A percentile compares a stretch with the other conserved stretches of the same genome.
These are phyloP conservation scores for Pseudomyrmex sp. DNA, from an alignment of 1,140 invertebrate species.

Conservation along the genomic window DNA sequence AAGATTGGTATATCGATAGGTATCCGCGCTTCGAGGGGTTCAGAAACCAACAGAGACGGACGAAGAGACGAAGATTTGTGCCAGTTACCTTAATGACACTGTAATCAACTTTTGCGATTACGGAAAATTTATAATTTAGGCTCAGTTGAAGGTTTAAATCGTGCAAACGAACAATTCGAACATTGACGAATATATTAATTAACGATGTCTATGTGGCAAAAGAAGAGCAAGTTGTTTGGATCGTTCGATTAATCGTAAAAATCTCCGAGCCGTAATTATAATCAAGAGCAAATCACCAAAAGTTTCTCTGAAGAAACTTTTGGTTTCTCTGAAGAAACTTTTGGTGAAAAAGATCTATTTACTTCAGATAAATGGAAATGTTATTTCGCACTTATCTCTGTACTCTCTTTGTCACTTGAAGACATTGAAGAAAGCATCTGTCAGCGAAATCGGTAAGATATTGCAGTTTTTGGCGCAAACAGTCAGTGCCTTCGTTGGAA, in stretches of 20 bases:
- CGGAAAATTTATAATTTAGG: too few relatives aligned
- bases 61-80: constrained; percentile 25
- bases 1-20: neutral
- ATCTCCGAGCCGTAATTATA: too few relatives aligned
- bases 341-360: too few relatives aligned
- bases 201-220: too few relatives aligned
- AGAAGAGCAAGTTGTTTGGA: too few relatives aligned
- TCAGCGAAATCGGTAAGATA: neutral
- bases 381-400: neutral
- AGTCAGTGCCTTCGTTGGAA: constrained; percentile 33
- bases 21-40: constrained; percentile 3
- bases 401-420: constrained; percentile 1
- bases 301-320: too few relatives aligned
- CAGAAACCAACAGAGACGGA: neutral
- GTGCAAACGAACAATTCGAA: too few relatives aligned
- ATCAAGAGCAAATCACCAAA: too few relatives aligned
- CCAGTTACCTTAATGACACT: neutral
- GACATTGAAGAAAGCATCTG: neutral
- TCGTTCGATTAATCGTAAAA: too few relatives aligned
- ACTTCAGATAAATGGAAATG: neutral
- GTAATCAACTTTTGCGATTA: neutral
- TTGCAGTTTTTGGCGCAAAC: constrained; percentile 20
- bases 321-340: too few relatives aligned
- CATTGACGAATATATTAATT: too few relatives aligned
- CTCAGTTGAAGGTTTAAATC: too few relatives aligned